phyloP scores from a whole-genome alignment of 64 coral and sea anemone genomes.

The Stichodactyla helianthus region DNA sequence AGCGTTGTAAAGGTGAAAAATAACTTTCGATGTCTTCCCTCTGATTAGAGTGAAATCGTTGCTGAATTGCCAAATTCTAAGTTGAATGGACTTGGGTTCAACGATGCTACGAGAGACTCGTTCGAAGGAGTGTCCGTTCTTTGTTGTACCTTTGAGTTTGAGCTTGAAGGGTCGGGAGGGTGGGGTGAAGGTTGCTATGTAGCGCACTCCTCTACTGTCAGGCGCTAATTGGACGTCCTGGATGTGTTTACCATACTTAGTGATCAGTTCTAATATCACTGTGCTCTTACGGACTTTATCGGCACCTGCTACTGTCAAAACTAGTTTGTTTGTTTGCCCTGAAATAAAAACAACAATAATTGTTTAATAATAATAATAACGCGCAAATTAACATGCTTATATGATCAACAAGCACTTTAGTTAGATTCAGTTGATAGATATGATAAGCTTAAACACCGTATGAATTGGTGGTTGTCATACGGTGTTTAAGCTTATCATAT shows the following conservation, averaged over 20 bases:
- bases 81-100: conserved; percentile 27
- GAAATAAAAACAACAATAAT: too few relatives aligned
- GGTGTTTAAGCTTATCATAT: too few relatives aligned
- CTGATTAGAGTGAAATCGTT: conserved; percentile 66
- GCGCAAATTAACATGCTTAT: too few relatives aligned
- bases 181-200: conserved; percentile 45
- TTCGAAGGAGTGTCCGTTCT: conserved; percentile 42
- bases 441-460: too few relatives aligned
- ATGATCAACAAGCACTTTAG: too few relatives aligned
- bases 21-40: conserved; percentile 3
- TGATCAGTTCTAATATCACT: conserved; percentile 51
- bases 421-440: too few relatives aligned
- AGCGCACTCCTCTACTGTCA: conserved; percentile 31
- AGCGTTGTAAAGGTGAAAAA: conserved; percentile 41
- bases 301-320: conserved; percentile 62
- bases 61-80: conserved; percentile 25
- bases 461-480: too few relatives aligned
- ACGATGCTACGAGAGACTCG: conserved; percentile 66
- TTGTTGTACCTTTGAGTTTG: conserved; percentile 48
- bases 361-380: too few relatives aligned
- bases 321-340: conserved; percentile 18
- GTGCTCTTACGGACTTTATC: conserved; percentile 47
- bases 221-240: conserved; percentile 22
- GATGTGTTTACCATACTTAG: conserved; percentile 38
- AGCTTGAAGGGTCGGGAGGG: conserved; percentile 39